Conservation (phyloP, 2,888 invertebrate genomes). For the Macrophya annulata region DNA sequence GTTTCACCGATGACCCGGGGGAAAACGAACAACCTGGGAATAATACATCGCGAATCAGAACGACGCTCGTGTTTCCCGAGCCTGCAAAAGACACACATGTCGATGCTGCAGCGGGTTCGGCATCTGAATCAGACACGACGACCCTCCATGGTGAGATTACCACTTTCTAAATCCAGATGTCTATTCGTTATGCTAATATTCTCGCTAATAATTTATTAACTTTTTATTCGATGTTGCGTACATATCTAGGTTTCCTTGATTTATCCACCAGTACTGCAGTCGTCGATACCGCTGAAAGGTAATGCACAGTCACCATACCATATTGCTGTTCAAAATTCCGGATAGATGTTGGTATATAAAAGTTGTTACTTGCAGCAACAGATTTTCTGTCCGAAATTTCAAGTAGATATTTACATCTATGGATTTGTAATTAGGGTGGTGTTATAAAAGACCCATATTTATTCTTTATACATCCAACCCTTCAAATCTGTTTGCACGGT, state of each 20-base stretch:
- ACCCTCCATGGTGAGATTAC: background rate
- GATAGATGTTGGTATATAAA: no score
- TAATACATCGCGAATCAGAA: background rate
- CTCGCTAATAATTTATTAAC: background rate
- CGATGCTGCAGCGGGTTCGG: background rate
- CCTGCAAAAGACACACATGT: background rate
- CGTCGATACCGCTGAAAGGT: constrained; percentile 23
- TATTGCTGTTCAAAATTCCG: background rate
- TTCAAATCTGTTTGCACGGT: no score
- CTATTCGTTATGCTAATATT: background rate
- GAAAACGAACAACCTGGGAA: constrained; percentile 39
- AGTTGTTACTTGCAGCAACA: no score
- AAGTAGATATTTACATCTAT: no score
- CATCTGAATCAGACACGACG: background rate
- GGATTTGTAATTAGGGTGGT: no score
- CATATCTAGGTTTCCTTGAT: background rate
- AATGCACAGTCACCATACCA: background rate
- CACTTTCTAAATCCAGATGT: background rate
- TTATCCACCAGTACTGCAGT: constrained; percentile 41
- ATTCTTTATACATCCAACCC: no score
- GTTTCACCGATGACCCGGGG: constrained; percentile 55
- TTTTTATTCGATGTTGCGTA: background rate
- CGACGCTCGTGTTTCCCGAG: background rate
- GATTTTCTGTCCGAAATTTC: no score
- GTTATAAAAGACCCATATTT: no score